Conservation (phyloP, 2,888 invertebrate genomes). For the Drosophila bunnanda region DNA sequence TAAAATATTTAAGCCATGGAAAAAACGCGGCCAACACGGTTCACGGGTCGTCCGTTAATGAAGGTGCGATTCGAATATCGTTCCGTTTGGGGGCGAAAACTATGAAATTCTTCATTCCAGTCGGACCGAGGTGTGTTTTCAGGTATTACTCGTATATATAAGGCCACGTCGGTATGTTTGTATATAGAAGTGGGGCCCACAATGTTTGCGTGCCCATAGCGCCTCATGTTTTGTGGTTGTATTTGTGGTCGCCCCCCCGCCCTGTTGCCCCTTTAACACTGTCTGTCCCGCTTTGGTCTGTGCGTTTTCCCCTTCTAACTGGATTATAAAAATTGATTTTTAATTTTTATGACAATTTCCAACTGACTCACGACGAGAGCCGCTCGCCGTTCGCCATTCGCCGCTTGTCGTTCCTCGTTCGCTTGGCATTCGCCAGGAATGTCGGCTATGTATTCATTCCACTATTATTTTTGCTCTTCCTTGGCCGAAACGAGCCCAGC, state of each 20-base stretch:
- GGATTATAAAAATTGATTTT: conserved; percentile 84
- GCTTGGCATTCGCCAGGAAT: conserved; percentile 35
- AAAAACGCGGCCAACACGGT: conserved; percentile 72
- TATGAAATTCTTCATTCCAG: conserved; percentile 79
- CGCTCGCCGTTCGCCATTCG: conserved; percentile 16
- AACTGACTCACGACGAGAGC: conserved; percentile 64
- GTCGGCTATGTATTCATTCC: conserved; percentile 39
- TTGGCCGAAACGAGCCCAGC: conserved; percentile 11
- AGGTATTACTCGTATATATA: conserved; percentile 19
- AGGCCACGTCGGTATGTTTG: conserved; percentile 36
- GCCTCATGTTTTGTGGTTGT: conserved; percentile 41
- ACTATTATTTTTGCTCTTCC: conserved; percentile 58
- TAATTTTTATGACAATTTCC: conserved; percentile 82
- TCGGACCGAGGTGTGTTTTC: conserved; percentile 41
- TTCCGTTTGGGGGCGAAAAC: conserved; percentile 77
- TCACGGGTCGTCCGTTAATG: conserved; percentile 80
- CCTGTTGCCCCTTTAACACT: conserved; percentile 13
- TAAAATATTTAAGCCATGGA: conserved; percentile 28
- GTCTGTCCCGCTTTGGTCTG: conserved; percentile 25
- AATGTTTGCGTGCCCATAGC: conserved; percentile 40
- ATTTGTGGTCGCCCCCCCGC: conserved; percentile 41
- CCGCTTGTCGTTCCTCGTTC: too few relatives aligned
- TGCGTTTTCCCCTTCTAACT: conserved; percentile 70
- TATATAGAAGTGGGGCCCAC: conserved; percentile 25
- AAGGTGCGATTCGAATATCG: conserved; percentile 77